A percentile compares a stretch with the other conserved stretches of the same genome.
Conservation (phyloP, 1,140 invertebrate genomes). For the Vanessa atalanta region DNA sequence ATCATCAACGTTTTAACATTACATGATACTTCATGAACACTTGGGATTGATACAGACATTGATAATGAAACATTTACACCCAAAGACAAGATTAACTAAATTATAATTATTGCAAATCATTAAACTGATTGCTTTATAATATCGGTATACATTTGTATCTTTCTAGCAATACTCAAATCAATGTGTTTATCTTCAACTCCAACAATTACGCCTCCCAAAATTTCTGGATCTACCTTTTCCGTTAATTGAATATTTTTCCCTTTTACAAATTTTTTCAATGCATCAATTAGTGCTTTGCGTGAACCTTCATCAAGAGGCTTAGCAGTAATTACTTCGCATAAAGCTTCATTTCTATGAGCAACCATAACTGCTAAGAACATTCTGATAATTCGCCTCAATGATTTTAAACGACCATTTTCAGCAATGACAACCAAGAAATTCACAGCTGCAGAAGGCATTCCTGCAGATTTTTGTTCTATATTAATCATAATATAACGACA, state of each 20-base stretch:
- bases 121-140: slow-evolving; percentile 59
- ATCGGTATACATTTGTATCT: slow-evolving; percentile 67
- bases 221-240: slow-evolving; percentile 63
- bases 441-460: slow-evolving; percentile 56
- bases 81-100: too few relatives aligned
- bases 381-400: slow-evolving; percentile 56
- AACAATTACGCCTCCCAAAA: slow-evolving; percentile 68
- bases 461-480: slow-evolving; percentile 34
- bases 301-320: slow-evolving; percentile 55
- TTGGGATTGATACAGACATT: background rate
- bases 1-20: too few relatives aligned
- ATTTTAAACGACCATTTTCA: slow-evolving; percentile 65
- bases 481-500: too few relatives aligned
- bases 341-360: slow-evolving; percentile 66
- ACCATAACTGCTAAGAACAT: slow-evolving; percentile 65
- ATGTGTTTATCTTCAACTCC: slow-evolving; percentile 70
- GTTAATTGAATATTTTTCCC: slow-evolving; percentile 62
- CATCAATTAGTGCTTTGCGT: slow-evolving; percentile 50
- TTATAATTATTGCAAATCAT: slow-evolving; percentile 2
- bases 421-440: slow-evolving; percentile 67
- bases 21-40: too few relatives aligned
- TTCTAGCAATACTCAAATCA: slow-evolving; percentile 65
- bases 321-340: slow-evolving; percentile 71
- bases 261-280: slow-evolving; percentile 59
- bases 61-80: background rate